Conservation (phyloP, 1,140 invertebrate genomes). For the Muscidifurax raptorellus region DNA sequence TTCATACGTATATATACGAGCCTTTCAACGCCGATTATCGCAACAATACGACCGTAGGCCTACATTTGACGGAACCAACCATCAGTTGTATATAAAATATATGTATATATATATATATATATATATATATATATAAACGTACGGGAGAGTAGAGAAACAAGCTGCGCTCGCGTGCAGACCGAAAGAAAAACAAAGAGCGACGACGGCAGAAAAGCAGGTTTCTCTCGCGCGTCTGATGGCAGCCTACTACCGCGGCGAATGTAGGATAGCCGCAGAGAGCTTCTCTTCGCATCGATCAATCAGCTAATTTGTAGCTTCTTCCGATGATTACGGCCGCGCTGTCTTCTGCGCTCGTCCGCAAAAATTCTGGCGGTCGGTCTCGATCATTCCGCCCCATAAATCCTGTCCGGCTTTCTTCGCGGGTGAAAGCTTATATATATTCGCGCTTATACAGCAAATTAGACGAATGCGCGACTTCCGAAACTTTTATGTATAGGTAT, state of each 20-base stretch:
- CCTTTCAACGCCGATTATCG: background rate
- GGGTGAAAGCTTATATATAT: slow-evolving; percentile 29
- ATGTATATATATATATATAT: too few species aligned
- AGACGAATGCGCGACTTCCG: slow-evolving; percentile 1
- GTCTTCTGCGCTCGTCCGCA: background rate
- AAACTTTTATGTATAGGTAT: slow-evolving; percentile 5
- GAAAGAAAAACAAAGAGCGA: background rate
- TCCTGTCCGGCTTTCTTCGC: slow-evolving; percentile 9
- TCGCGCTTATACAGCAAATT: too few species aligned
- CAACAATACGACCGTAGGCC: background rate
- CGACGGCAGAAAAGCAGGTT: background rate
- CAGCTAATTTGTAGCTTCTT: slow-evolving; percentile 10
- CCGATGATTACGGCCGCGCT: background rate
- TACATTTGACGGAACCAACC: background rate
- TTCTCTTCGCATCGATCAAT: background rate
- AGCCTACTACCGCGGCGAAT: background rate
- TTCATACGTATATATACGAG: background rate
- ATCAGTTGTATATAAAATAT: background rate
- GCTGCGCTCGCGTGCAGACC: background rate
- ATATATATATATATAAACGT: too few species aligned
- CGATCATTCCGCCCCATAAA: slow-evolving; percentile 7
- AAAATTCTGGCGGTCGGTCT: slow-evolving; percentile 6
- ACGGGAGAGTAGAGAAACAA: background rate
- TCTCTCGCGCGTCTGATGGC: background rate
- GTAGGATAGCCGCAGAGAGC: background rate